These are phyloP conservation scores for Peromyscus nudipes DNA, from an alignment of 2,797 vertebrate species.

Conservation along the genomic window DNA sequence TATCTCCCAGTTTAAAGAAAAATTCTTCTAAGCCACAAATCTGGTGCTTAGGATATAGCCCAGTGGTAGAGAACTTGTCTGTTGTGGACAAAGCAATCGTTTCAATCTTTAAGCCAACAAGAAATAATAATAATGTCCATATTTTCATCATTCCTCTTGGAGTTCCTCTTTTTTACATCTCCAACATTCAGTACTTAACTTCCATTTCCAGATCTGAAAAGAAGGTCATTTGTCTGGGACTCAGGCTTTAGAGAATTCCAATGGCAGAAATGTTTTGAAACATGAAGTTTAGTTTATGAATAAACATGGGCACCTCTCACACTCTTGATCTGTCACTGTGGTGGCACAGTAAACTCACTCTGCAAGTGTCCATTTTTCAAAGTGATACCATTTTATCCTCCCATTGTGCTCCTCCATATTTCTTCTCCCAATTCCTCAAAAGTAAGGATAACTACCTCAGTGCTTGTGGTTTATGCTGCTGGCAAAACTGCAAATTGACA, in stretches of 20 bases:
- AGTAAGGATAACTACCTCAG: not conserved
- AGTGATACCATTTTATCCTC: not conserved
- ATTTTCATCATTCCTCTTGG: not conserved
- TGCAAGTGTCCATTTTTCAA: not conserved
- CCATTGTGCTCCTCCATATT: not conserved
- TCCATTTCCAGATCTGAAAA: constrained; percentile 10
- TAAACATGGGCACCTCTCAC: not conserved
- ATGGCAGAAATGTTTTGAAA: not conserved
- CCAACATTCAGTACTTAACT: not conserved
- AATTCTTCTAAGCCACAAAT: not conserved
- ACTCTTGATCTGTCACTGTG: not conserved
- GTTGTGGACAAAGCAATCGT: not conserved
- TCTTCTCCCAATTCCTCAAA: constrained; percentile 12
- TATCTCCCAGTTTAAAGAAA: not conserved
- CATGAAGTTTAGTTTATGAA: not conserved
- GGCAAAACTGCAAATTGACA: not conserved
- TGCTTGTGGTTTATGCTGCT: not conserved
- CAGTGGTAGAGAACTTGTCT: not conserved
- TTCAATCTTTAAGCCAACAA: not conserved
- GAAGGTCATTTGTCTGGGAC: not conserved
- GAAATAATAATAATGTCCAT: not conserved
- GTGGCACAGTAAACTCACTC: not conserved
- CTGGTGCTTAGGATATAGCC: not conserved
- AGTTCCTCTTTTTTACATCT: not conserved
- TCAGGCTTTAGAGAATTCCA: not conserved